A percentile compares a stretch with the other conserved stretches of the same genome.
Conservation (phyloP, 2,797 vertebrate species). For the Tragopan temminckii region DNA sequence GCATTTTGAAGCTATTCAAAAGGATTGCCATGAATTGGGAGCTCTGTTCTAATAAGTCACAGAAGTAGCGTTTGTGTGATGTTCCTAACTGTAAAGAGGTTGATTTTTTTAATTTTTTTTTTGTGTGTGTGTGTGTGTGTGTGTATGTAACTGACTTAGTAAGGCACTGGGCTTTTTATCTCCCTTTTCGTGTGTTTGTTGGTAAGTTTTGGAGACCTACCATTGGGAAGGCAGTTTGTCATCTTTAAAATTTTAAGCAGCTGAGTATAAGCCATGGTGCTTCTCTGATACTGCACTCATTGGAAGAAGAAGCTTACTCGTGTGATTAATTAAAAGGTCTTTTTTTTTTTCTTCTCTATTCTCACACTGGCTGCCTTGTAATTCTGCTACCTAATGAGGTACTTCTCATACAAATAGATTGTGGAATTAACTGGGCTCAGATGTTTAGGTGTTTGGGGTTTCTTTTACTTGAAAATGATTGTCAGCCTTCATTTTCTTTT, state of each 20-base stretch:
- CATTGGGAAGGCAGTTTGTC: background rate
- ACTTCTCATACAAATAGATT: slow-evolving; percentile 3
- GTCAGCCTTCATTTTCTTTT: slow-evolving; percentile 64
- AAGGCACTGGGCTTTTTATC: background rate
- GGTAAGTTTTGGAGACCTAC: background rate
- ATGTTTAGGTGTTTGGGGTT: background rate
- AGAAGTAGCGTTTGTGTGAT: background rate
- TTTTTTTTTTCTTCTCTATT: background rate
- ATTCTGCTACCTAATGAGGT: slow-evolving; percentile 34
- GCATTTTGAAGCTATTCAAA: background rate
- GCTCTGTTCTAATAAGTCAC: background rate
- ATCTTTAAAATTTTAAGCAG: background rate
- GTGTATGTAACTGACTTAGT: background rate
- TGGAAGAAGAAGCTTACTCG: slow-evolving; percentile 6
- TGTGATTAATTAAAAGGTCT: slow-evolving; percentile 7
- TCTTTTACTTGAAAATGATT: background rate
- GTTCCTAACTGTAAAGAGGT: background rate
- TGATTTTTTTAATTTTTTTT: background rate
- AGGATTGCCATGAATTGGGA: background rate
- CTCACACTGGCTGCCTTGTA: background rate
- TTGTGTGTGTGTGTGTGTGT: background rate
- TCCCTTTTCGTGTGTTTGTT: background rate
- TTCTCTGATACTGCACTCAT: background rate
- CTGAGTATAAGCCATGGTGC: background rate
- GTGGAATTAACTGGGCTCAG: background rate